Evolutionary conservation across 2,888 invertebrate genomes (phyloP).

Genomic region (Acanthosepion esculentum): DNA sequence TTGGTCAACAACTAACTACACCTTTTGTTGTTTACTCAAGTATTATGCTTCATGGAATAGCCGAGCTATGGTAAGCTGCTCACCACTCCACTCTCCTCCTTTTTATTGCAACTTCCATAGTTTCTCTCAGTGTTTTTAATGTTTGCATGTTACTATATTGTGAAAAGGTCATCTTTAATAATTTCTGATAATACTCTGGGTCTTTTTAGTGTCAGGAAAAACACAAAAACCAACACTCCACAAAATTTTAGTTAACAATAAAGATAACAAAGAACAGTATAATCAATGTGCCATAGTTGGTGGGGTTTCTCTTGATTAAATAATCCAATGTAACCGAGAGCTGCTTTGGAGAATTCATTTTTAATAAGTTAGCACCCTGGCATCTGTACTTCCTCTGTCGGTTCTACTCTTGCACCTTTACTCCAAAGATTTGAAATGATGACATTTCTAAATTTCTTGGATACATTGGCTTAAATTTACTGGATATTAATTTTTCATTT

Average conservation of each 20-base stretch:
- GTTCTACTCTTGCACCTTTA: too few relatives aligned
- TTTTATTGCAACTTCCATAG: constrained; percentile 37
- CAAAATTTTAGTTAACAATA: not conserved
- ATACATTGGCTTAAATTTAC: not conserved
- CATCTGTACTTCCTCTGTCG: too few relatives aligned
- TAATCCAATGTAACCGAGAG: too few relatives aligned
- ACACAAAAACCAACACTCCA: not conserved
- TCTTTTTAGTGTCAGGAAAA: constrained; percentile 61
- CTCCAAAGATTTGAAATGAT: too few relatives aligned
- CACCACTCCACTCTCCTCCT: constrained; percentile 25
- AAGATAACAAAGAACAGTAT: not conserved
- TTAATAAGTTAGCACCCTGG: too few relatives aligned
- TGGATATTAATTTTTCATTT: not conserved
- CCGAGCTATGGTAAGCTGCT: constrained; percentile 54
- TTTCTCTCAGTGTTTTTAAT: constrained; percentile 42
- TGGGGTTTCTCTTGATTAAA: too few relatives aligned
- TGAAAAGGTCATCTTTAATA: not conserved
- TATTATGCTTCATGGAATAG: constrained; percentile 55
- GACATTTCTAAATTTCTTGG: not conserved
- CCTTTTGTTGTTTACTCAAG: constrained; percentile 49
- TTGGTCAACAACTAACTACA: constrained; percentile 25
- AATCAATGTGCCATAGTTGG: not conserved
- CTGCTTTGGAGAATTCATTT: too few relatives aligned
- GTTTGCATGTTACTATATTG: constrained; percentile 1
- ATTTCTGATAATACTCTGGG: constrained; percentile 46